Evolutionary conservation across 2,797 vertebrate genomes (phyloP), one percentile per base, ranked within the genome.

Genomic region (Phrynocephalus forsythii): DNA sequence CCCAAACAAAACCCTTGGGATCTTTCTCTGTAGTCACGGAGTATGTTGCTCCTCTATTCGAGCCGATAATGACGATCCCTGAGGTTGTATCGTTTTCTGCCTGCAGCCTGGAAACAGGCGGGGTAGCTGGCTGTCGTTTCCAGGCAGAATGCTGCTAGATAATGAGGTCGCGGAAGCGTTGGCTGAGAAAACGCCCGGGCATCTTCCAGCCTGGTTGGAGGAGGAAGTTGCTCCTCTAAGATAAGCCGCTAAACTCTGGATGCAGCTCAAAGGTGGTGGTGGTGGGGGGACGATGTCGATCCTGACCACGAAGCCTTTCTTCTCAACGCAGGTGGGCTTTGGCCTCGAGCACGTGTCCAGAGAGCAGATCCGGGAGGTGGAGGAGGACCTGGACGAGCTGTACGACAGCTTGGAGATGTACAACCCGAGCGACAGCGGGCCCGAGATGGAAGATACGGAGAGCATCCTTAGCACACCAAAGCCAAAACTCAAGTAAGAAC

Each of bases 331-430:
- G 98, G 98, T 98, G 18, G 98, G 97, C 1, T 98, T 98, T 4
- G 98, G 98, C 0, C 94, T 99, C 92, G 98, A 98, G 83, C 98
- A 98, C 0, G 98, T 99, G 48, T 98, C 98, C 9, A 95, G 97
- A 26, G 98, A 98, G 91, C 98, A 99, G 95, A 98, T 98, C 91
- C 97, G 98, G 89, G 98, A 98, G 87, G 98, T 98, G 75, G 98
- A 99, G 89, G 97, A 98, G 95, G 98, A 98, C 83, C 91, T 99
- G 93, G 98, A 99, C 3, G 98, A 98, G 85, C 97, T 99, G 0
- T 99, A 98, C 2, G 98, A 98, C 93, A 98, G 98, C 85, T 95
- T 99, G 92, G 98, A 98, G 94, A 98, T 99, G 97, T 98, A 98
- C 96, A 99, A 99, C 92, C 98, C 98, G 91, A 98, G 98, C 0